phyloP scores from a whole-genome alignment of 2,888 invertebrate genomes.

The Blastobasis adustella region DNA sequence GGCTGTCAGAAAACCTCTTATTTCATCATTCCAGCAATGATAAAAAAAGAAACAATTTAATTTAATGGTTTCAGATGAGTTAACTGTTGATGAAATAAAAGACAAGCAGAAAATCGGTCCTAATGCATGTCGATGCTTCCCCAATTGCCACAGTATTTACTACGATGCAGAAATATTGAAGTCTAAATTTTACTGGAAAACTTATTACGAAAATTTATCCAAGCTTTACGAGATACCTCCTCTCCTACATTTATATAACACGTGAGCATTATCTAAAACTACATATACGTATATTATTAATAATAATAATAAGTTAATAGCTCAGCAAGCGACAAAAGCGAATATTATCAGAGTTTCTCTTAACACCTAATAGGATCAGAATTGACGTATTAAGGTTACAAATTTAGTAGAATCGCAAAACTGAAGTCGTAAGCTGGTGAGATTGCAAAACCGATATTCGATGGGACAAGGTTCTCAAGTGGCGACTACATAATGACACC shows the following conservation, averaged over 20 bases:
- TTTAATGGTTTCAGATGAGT: constrained; percentile 11
- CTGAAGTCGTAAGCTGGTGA: too few species aligned
- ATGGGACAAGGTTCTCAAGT: too few species aligned
- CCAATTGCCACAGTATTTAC: constrained; percentile 72
- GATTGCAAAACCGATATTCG: too few species aligned
- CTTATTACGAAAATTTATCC: neutral
- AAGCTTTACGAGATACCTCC: neutral
- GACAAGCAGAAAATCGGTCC: neutral
- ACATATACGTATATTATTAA: neutral
- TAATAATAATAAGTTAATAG: too few species aligned
- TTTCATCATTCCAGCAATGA: neutral
- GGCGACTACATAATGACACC: too few species aligned
- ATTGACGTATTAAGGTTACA: neutral
- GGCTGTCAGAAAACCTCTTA: neutral
- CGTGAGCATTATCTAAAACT: neutral
- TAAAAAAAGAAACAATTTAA: neutral
- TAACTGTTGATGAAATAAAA: constrained; percentile 11
- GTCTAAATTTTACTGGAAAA: constrained; percentile 59
- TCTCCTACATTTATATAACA: neutral
- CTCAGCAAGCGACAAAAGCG: too few species aligned
- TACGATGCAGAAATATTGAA: constrained; percentile 79
- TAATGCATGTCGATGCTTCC: constrained; percentile 23
- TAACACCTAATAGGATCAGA: neutral
- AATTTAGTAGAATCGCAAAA: neutral
- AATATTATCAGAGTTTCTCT: too few species aligned